Conservation (phyloP, 2,797 vertebrate species). For the Discoglossus pictus region DNA sequence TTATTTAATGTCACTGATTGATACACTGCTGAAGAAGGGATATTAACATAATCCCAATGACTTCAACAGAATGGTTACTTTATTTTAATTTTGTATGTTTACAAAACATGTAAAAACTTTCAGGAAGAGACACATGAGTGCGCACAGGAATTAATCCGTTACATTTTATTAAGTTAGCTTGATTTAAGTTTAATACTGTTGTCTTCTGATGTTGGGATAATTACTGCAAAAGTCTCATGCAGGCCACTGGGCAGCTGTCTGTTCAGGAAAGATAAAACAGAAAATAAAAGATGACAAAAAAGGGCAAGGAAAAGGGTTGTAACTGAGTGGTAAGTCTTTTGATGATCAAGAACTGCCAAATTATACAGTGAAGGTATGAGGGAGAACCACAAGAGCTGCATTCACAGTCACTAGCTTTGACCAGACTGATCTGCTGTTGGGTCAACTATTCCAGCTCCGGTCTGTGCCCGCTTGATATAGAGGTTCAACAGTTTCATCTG, state of each 20-base stretch:
- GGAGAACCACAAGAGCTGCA: constrained; percentile 63
- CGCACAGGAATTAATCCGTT: constrained; percentile 64
- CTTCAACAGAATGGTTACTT: neutral
- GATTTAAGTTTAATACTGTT: constrained; percentile 75
- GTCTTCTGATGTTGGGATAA: constrained; percentile 66
- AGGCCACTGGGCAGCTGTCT: constrained; percentile 63
- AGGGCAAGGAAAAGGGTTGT: constrained; percentile 44
- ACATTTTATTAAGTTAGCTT: constrained; percentile 66
- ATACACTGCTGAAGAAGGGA: constrained; percentile 66
- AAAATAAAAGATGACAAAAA: constrained; percentile 19
- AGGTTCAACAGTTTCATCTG: constrained; percentile 97
- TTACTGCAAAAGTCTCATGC: constrained; percentile 74
- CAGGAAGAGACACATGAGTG: constrained; percentile 67
- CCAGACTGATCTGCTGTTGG: constrained; percentile 76
- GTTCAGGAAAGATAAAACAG: constrained; percentile 56
- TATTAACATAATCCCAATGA: neutral
- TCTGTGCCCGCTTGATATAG: constrained; percentile 97
- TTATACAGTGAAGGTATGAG: constrained; percentile 51
- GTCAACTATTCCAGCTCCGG: constrained; percentile 82
- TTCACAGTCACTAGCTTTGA: constrained; percentile 74
- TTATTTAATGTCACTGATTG: too few species aligned
- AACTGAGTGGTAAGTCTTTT: constrained; percentile 54
- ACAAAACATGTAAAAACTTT: constrained; percentile 9
- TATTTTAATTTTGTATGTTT: neutral
- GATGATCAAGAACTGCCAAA: constrained; percentile 62